A percentile compares a stretch with the other conserved stretches of the same genome.
phyloP scores from a whole-genome alignment of 1,140 invertebrate genomes.

The Calycopis cecrops region DNA sequence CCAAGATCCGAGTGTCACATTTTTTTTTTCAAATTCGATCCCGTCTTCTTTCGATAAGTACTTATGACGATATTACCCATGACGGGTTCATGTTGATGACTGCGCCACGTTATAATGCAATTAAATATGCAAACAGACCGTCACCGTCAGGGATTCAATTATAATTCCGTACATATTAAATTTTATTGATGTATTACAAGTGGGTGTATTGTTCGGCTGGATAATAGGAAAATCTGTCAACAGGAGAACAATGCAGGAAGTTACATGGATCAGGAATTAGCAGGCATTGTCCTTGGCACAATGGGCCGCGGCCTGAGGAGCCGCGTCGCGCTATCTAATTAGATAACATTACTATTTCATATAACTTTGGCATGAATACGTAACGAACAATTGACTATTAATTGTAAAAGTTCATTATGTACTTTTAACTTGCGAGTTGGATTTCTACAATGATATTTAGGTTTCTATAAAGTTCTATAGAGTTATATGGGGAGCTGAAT shows the following conservation, averaged over 20 bases:
- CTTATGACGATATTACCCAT: too few relatives aligned
- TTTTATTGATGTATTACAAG: slow-evolving; percentile 49
- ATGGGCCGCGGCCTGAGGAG: slow-evolving; percentile 36
- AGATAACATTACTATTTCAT: slow-evolving; percentile 55
- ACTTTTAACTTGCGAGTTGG: neutral
- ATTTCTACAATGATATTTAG: neutral
- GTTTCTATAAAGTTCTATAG: too few relatives aligned
- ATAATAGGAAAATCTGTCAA: slow-evolving; percentile 72
- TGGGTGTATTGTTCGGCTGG: slow-evolving; percentile 55
- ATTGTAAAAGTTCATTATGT: too few relatives aligned
- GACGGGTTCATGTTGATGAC: too few relatives aligned
- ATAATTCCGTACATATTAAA: slow-evolving; percentile 28
- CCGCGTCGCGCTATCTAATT: slow-evolving; percentile 51
- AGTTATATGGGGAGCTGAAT: too few relatives aligned
- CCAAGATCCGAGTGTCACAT: too few relatives aligned
- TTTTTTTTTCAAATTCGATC: too few relatives aligned
- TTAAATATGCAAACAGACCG: slow-evolving; percentile 10
- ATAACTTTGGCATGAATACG: slow-evolving; percentile 18
- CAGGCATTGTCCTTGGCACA: slow-evolving; percentile 63
- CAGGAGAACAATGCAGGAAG: slow-evolving; percentile 65
- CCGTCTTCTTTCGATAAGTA: too few relatives aligned
- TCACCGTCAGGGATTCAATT: slow-evolving; percentile 30
- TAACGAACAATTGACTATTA: slow-evolving; percentile 7
- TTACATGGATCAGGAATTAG: slow-evolving; percentile 71
- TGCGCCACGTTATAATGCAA: neutral